Evolutionary conservation across 2,888 invertebrate genomes (phyloP).

Genomic region (Cantharis rufa): DNA sequence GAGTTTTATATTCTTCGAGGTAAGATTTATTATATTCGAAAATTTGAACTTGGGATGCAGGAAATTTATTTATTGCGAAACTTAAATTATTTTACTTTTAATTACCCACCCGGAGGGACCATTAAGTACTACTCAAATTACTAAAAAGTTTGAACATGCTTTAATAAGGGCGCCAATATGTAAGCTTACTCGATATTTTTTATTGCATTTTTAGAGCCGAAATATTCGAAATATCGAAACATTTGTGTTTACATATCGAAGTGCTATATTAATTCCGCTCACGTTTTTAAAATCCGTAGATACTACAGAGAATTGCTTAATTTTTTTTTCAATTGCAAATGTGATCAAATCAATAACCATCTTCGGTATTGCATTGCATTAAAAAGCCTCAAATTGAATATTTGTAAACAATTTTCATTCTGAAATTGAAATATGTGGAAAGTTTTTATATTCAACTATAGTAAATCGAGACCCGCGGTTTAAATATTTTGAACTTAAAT

Average conservation of each 20-base stretch:
- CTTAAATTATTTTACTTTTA: background rate
- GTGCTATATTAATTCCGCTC: conserved; percentile 30
- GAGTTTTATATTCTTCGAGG: conserved; percentile 77
- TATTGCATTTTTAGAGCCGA: background rate
- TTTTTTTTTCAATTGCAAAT: background rate
- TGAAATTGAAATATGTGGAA: background rate
- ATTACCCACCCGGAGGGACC: background rate
- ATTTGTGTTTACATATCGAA: background rate
- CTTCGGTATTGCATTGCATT: background rate
- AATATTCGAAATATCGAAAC: background rate
- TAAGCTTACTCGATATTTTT: background rate
- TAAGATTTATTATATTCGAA: conserved; percentile 42
- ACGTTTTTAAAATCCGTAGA: conserved; percentile 32
- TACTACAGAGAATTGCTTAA: conserved; percentile 24
- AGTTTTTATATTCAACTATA: conserved; percentile 20
- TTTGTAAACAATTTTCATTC: background rate
- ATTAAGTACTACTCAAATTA: background rate
- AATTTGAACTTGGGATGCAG: background rate
- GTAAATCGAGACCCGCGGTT: background rate
- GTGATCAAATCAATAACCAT: background rate
- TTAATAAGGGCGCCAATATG: background rate
- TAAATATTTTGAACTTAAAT: background rate
- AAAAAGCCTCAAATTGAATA: background rate
- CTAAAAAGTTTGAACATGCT: background rate
- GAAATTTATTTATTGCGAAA: background rate